Conservation (phyloP, 2,797 vertebrate species). For the Labroides dimidiatus region DNA sequence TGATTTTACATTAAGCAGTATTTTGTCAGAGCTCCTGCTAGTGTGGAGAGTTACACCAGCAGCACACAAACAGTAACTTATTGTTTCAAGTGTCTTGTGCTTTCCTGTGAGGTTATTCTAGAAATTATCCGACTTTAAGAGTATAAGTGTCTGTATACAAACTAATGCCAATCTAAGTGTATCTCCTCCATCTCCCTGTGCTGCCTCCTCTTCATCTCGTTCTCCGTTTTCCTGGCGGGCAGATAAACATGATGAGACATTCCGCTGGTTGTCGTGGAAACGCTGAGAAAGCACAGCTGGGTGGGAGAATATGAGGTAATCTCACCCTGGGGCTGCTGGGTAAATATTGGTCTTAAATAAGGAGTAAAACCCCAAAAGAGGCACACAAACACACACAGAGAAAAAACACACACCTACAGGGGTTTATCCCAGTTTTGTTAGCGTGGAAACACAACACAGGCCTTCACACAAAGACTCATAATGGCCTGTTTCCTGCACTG, state of each 20-base stretch:
- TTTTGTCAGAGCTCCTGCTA: neutral
- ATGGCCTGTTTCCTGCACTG: constrained; percentile 67
- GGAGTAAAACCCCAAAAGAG: constrained; percentile 86
- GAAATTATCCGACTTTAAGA: constrained; percentile 7
- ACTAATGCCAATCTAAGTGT: constrained; percentile 36
- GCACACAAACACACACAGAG: constrained; percentile 72
- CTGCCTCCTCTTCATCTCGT: constrained; percentile 57
- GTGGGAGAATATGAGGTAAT: constrained; percentile 95
- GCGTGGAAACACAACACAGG: constrained; percentile 58
- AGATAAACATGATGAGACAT: constrained; percentile 93
- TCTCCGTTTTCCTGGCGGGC: constrained; percentile 89
- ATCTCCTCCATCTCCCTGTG: constrained; percentile 50
- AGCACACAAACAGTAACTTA: neutral
- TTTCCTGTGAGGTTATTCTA: constrained; percentile 24
- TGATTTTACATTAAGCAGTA: neutral
- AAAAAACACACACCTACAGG: constrained; percentile 54
- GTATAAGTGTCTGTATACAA: constrained; percentile 27
- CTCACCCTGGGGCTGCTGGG: constrained; percentile 92
- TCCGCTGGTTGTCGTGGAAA: constrained; percentile 92
- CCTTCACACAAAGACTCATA: constrained; percentile 57
- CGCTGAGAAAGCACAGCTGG: constrained; percentile 95
- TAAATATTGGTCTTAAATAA: constrained; percentile 97
- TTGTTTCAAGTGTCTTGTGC: neutral
- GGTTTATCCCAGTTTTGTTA: constrained; percentile 59
- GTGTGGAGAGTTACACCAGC: constrained; percentile 5